These are phyloP conservation scores for Panopea generosa DNA, from an alignment of 2,888 invertebrate genomes.

Conservation along the genomic window DNA sequence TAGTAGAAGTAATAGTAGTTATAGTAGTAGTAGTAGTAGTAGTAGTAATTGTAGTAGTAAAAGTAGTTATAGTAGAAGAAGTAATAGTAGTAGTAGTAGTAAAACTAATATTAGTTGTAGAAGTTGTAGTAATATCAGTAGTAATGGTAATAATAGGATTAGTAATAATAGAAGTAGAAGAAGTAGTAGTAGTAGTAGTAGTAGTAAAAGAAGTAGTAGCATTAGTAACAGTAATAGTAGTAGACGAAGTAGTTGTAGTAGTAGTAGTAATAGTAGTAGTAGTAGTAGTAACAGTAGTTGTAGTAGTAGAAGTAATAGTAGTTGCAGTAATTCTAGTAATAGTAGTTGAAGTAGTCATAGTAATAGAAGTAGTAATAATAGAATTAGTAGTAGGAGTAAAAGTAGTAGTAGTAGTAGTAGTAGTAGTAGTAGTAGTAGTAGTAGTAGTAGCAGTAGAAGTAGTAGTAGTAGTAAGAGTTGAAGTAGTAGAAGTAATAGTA, in stretches of 20 bases:
- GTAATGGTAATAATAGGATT: neutral
- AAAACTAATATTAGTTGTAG: slow-evolving; percentile 4
- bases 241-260: slow-evolving; percentile 19
- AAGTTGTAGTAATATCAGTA: slow-evolving; percentile 11
- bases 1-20: slow-evolving; percentile 16
- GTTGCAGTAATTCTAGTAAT: slow-evolving; percentile 11
- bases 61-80: too few species aligned
- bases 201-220: slow-evolving; percentile 10
- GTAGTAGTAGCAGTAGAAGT: slow-evolving; percentile 16
- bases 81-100: too few species aligned
- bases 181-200: too few species aligned
- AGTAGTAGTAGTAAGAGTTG: slow-evolving; percentile 13
- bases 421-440: slow-evolving; percentile 23
- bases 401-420: slow-evolving; percentile 21
- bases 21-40: slow-evolving; percentile 20
- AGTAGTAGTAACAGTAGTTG: slow-evolving; percentile 19
- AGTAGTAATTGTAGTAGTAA: slow-evolving; percentile 4
- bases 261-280: slow-evolving; percentile 21
- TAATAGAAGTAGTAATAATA: slow-evolving; percentile 19
- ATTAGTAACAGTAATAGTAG: slow-evolving; percentile 20
- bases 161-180: neutral
- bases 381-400: slow-evolving; percentile 19
- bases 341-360: slow-evolving; percentile 16
- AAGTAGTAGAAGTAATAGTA: slow-evolving; percentile 15
- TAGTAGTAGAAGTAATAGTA: slow-evolving; percentile 20